These are phyloP conservation scores for Callionymus lyra DNA, from an alignment of 2,113 vertebrate genomes.

Conservation along the genomic window DNA sequence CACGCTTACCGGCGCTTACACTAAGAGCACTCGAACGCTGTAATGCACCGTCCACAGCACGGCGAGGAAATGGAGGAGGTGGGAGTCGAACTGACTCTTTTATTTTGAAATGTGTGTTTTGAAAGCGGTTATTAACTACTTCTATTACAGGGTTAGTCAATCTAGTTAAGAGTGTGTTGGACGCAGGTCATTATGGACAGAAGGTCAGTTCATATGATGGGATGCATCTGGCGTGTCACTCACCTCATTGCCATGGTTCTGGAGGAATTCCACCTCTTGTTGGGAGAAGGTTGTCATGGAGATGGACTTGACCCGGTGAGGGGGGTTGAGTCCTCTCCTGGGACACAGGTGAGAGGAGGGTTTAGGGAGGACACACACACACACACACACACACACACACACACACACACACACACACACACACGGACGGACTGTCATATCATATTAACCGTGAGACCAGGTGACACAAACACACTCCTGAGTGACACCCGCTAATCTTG, in stretches of 20 bases:
- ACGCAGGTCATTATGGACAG: too few relatives aligned
- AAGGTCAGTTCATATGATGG: too few relatives aligned
- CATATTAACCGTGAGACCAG: not conserved
- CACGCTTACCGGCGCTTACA: constrained; percentile 1
- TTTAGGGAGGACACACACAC: constrained; percentile 7
- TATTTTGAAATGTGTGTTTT: too few relatives aligned
- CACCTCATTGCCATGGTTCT: constrained; percentile 86
- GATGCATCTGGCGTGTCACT: too few relatives aligned
- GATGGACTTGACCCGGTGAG: constrained; percentile 87
- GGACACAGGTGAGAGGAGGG: constrained; percentile 29
- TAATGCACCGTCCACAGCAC: not conserved
- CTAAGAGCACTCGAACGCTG: constrained; percentile 23
- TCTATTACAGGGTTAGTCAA: too few relatives aligned
- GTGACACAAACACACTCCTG: constrained; percentile 10
- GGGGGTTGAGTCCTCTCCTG: constrained; percentile 87
- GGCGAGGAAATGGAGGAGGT: constrained; percentile 17
- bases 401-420: constrained; percentile 1
- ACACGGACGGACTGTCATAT: too few relatives aligned
- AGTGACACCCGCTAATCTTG: not conserved
- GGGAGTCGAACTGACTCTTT: constrained; percentile 12
- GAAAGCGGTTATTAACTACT: too few relatives aligned
- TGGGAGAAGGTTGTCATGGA: constrained; percentile 93
- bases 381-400: too few relatives aligned
- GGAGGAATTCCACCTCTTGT: constrained; percentile 83
- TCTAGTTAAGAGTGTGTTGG: too few relatives aligned